A percentile compares a stretch with the other conserved stretches of the same genome.
Conservation (phyloP, 2,113 vertebrate species). For the Puffinus mauretanicus region DNA sequence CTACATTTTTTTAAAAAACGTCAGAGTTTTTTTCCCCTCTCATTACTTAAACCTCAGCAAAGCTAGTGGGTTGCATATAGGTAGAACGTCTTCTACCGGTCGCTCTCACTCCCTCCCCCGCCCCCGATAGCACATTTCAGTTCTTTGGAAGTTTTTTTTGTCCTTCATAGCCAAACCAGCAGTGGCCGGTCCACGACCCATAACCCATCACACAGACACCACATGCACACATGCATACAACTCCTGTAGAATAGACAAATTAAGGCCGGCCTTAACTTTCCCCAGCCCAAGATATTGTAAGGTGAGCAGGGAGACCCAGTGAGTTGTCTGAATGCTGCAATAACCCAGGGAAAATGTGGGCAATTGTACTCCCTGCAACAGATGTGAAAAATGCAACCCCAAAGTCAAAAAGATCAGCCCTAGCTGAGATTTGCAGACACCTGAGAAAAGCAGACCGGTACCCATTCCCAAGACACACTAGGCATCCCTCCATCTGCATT, state of each 20-base stretch:
- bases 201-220: not conserved
- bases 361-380: not conserved
- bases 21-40: not conserved
- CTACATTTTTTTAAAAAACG: not conserved
- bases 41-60: not conserved
- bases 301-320: not conserved
- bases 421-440: not conserved
- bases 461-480: accelerated
- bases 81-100: not conserved
- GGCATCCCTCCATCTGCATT: not conserved
- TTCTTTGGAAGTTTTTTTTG: not conserved
- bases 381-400: not conserved
- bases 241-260: not conserved
- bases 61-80: not conserved
- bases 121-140: not conserved
- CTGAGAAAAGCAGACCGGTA: not conserved
- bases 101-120: not conserved
- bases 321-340: not conserved
- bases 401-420: not conserved
- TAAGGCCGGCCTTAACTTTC: not conserved
- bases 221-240: not conserved
- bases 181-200: not conserved
- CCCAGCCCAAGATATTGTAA: not conserved
- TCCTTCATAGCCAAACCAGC: not conserved
- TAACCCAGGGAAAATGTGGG: not conserved